Percentiles rank a stretch among this genome's conserved stretches.
Evolutionary conservation across 2,797 vertebrate species (phyloP).

Genomic region (Argya squamiceps): DNA sequence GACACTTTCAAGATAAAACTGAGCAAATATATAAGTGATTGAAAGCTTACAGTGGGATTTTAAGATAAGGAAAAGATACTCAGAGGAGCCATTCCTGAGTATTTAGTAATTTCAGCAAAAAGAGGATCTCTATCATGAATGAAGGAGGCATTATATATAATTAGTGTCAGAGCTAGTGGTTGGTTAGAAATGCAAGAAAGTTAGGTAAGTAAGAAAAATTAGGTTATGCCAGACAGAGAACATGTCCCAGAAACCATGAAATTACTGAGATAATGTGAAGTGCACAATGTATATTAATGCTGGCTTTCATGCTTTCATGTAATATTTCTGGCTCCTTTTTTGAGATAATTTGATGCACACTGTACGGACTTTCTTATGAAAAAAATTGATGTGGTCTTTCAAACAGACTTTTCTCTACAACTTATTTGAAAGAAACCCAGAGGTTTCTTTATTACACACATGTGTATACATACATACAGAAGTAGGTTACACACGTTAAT

Average conservation of each 20-base stretch:
- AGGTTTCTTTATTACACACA: neutral
- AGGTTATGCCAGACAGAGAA: neutral
- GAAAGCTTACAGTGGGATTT: neutral
- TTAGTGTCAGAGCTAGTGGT: neutral
- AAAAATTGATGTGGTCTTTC: neutral
- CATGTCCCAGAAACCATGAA: rapidly evolving
- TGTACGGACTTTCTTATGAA: neutral
- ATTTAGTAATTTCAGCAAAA: neutral
- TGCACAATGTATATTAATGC: neutral
- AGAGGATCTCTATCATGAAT: neutral
- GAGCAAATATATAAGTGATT: neutral
- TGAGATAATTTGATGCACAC: neutral
- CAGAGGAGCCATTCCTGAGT: neutral
- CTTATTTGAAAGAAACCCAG: neutral
- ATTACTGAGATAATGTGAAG: neutral
- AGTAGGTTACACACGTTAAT: neutral
- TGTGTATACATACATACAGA: neutral
- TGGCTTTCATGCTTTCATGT: neutral
- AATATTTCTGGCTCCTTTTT: neutral
- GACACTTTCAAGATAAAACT: neutral
- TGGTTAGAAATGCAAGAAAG: neutral
- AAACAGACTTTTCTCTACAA: neutral
- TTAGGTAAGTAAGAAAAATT: neutral
- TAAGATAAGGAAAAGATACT: neutral
- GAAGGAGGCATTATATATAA: neutral